A percentile compares a stretch with the other conserved stretches of the same genome.
Conservation (phyloP, 2,113 vertebrate genomes). For the Caracal caracal region DNA sequence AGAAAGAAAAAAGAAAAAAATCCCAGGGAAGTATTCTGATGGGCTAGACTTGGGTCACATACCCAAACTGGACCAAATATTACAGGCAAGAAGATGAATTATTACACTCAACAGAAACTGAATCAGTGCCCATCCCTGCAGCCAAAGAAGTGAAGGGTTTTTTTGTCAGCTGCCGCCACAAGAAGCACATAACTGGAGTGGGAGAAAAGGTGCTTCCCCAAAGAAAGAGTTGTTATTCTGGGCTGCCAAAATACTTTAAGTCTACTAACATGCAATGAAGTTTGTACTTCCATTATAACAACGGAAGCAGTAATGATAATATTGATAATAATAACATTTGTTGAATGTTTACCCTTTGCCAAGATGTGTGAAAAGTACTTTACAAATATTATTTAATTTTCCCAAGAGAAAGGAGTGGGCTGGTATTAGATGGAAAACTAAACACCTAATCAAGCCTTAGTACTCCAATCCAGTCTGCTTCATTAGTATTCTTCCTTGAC, state of each 20-base stretch:
- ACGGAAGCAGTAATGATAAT: background rate
- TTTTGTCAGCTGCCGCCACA: slow-evolving; percentile 14
- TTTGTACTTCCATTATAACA: background rate
- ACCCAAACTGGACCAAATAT: background rate
- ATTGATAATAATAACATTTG: background rate
- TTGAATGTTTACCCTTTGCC: background rate
- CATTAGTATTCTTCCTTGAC: background rate
- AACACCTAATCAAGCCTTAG: background rate
- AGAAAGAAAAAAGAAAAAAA: background rate
- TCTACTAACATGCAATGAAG: slow-evolving; percentile 16
- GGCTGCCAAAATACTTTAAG: background rate
- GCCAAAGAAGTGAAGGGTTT: background rate
- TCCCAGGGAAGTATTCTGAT: background rate
- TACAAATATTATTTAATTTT: background rate
- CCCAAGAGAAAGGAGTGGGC: background rate
- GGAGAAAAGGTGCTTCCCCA: background rate
- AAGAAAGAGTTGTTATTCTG: background rate
- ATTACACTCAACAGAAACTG: background rate
- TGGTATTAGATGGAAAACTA: background rate
- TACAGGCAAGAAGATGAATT: background rate
- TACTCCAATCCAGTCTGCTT: background rate
- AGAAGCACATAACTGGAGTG: background rate
- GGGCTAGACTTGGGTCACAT: background rate
- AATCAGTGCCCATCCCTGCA: background rate
- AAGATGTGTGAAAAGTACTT: slow-evolving; percentile 1